Conservation (phyloP, 2,888 invertebrate species). For the Morpho deidamia region DNA sequence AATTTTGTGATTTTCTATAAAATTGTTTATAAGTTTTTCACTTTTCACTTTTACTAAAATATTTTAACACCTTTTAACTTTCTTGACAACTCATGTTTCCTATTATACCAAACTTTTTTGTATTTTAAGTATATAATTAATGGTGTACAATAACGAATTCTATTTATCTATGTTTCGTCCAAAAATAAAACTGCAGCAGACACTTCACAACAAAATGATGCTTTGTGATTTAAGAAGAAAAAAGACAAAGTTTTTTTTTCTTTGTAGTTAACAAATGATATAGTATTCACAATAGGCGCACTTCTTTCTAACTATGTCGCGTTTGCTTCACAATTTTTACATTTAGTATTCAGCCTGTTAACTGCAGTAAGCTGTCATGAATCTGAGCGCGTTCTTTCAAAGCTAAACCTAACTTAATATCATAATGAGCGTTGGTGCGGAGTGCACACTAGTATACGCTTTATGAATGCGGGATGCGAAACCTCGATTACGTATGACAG, state of each 20-base stretch:
- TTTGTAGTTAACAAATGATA: not conserved
- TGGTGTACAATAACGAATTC: not conserved
- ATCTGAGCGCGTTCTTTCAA: conserved; percentile 9
- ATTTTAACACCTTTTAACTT: too few relatives aligned
- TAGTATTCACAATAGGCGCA: conserved; percentile 1
- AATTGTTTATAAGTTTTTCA: too few relatives aligned
- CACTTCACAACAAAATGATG: too few relatives aligned
- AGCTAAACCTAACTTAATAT: conserved; percentile 16
- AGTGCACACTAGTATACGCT: conserved; percentile 9
- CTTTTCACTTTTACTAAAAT: too few relatives aligned
- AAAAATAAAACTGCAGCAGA: too few relatives aligned
- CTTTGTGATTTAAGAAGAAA: too few relatives aligned
- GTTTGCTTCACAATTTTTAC: conserved; percentile 5
- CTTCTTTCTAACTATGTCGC: conserved; percentile 5
- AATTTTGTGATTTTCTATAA: too few relatives aligned
- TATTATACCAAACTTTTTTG: too few relatives aligned
- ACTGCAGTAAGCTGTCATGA: conserved; percentile 5
- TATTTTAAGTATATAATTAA: too few relatives aligned
- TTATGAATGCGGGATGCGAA: conserved; percentile 12
- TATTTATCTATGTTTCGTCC: not conserved
- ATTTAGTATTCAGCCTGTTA: conserved; percentile 9
- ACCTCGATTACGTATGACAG: not conserved
- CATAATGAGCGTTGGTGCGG: conserved; percentile 13
- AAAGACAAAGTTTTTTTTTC: not conserved
- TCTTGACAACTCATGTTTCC: too few relatives aligned